Evolutionary conservation across 2,113 vertebrate species (phyloP), one percentile per base, ranked within the genome.

Genomic region (Ranitomeya variabilis): DNA sequence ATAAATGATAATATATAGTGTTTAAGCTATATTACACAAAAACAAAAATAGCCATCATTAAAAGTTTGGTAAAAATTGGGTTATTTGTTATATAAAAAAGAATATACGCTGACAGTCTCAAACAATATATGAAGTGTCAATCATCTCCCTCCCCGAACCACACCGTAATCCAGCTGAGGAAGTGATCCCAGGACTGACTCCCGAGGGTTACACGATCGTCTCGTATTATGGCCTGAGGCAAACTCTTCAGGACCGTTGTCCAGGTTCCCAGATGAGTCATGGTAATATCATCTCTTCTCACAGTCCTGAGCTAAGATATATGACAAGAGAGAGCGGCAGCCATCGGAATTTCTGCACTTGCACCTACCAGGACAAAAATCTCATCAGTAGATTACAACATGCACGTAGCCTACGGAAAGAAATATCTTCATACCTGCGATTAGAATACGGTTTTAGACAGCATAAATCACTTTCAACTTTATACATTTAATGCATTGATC

Each of bases 221-320:
- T 74, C 71, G 18, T 37, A 74, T 74, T 74, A 74, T 74, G 71
- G 19, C 71, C 71, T 6, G 37, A 16, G 16, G 71, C 71, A 74
- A 45, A 74, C 15, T 18, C 12, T 51, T 74, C 4, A 18, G 37
- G 71, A 18, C 37, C 37, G 10, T 9, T 51, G 71, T 74, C 37
- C 37, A 74, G 37, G 69, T 73, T 74, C 71, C 71, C 71, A 74
- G 31, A 45, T 74, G 71, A 74, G 71, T 74, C 71, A 74, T 6
- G 10, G 16, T 7, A 74, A 74, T 9, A 74, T 37, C 26, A 74
- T 74, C 37, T 16, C 13, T 45, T 31, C 51, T 7, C 7, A 51
- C 7, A 74, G 45, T 74, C 71, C 37, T 7, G 2, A 51, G 19
- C 31, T 74, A 51, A 74, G 14, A 74, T 19, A 19, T 37, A 74